Evolutionary conservation across 2,113 vertebrate genomes (phyloP).

Genomic region (Plotosus lineatus): DNA sequence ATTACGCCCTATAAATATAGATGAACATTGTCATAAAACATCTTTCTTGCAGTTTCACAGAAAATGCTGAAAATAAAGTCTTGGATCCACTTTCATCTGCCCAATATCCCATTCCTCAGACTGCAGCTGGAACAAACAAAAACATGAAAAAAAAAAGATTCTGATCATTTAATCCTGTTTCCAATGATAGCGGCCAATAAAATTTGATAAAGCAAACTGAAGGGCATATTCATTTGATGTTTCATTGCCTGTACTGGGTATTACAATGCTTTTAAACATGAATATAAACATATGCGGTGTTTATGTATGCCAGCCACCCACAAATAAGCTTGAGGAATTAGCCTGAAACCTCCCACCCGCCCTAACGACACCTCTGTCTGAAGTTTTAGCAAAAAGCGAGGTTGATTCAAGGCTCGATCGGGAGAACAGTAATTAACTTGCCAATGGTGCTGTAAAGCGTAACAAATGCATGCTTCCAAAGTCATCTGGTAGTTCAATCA

Average conservation of each 20-base stretch:
- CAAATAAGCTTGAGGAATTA: neutral
- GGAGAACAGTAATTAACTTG: constrained; percentile 37
- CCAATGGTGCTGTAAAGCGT: constrained; percentile 21
- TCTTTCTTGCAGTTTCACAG: neutral
- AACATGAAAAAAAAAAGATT: neutral
- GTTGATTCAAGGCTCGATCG: constrained; percentile 3
- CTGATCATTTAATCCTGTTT: constrained; percentile 1
- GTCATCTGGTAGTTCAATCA: constrained; percentile 34
- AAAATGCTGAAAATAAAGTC: neutral
- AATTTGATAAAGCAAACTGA: neutral
- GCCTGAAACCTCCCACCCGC: neutral
- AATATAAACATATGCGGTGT: neutral
- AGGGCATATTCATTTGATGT: neutral
- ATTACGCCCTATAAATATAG: too few relatives aligned
- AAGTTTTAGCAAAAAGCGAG: constrained; percentile 13
- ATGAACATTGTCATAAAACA: neutral
- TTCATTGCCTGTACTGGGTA: neutral
- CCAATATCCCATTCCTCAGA: neutral
- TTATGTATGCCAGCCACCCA: neutral
- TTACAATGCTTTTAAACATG: neutral
- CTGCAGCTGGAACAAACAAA: neutral
- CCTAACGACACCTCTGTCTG: neutral
- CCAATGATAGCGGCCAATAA: neutral
- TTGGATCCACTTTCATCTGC: neutral
- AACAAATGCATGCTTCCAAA: constrained; percentile 27